Base-by-base conservation (phyloP, 2,113 vertebrate species). In the Propithecus coquereli region DNA sequence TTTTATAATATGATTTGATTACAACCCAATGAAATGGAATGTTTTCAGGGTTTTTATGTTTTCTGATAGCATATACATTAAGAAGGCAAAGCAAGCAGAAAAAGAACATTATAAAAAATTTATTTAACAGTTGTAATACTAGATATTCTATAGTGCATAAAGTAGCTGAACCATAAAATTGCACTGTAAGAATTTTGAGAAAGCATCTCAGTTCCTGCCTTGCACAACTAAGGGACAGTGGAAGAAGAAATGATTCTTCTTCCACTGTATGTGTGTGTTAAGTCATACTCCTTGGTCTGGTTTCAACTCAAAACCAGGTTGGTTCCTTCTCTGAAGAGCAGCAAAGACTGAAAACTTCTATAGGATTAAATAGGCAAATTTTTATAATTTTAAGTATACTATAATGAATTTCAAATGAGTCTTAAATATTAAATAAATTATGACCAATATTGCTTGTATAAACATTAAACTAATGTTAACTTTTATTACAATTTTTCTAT, bases 31-130 rank as follows among this genome's bases (percentile, higher is more conserved):
- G 57, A n/a, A 80, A 89, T 82, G 63, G 25, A 80, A 84, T 84
- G 34, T 92, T 76, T 81, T 14, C 18, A 77, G 70, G 50, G 37
- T 30, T 87, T 94, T 93, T 83, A 59, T 52, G 34, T 86, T 94
- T 96, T 71, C 68, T 61, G 66, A 82, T 77, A 85, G 34, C 92
- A 68, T 63, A 90, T 80, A 87, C 73, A 93, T 96, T 89, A 90
- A 96, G 65, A 96, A 93, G 37, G 52, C 79, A 89, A 90, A 91
- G 57, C 57, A 93, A 91, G 43, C 68, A 94, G 73, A 96, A 95
- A 27, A 81, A 77, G 17, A 77, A 45, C 16, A 95, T 84, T 79
- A 25, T 83, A 94, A 59, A 27, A 82, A 94, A 89, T 79, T 52
- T 74, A 95, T 70, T 87, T 86, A 94, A 91, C n/a, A 93, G 93